Evolutionary conservation across 35 echinoderm and acorn worm genomes (phyloP).

Genomic region (Patiria miniata): DNA sequence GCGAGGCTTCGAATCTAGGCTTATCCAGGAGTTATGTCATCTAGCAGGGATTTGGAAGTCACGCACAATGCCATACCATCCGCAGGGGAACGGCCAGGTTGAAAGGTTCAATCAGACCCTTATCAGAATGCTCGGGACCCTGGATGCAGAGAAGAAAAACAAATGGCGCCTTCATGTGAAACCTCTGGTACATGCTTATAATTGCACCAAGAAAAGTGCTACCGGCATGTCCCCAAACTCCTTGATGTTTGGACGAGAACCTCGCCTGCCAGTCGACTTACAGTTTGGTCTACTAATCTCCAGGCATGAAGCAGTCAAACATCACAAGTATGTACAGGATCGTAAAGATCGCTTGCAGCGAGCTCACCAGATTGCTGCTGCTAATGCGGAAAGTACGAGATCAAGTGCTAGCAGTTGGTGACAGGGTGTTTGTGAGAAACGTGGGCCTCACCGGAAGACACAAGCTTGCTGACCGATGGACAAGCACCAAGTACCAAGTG

Average conservation of each 20-base stretch:
- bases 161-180: slow-evolving; percentile 34
- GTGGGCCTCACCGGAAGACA: slow-evolving; percentile 58
- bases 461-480: slow-evolving; percentile 74
- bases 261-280: slow-evolving; percentile 38
- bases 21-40: slow-evolving; percentile 56
- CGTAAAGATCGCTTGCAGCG: neutral
- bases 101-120: slow-evolving; percentile 66
- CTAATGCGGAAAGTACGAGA: slow-evolving; percentile 24
- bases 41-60: slow-evolving; percentile 45
- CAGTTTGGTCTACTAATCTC: neutral
- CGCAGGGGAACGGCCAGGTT: slow-evolving; percentile 51
- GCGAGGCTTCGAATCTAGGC: slow-evolving; percentile 48
- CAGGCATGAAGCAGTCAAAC: neutral
- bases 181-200: slow-evolving; percentile 60
- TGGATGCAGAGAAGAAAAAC: slow-evolving; percentile 47
- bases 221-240: slow-evolving; percentile 59
- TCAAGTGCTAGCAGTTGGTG: slow-evolving; percentile 48
- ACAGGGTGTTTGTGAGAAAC: slow-evolving; percentile 79
- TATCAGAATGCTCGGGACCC: slow-evolving; percentile 47
- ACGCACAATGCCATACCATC: slow-evolving; percentile 66
- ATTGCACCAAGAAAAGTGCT: slow-evolving; percentile 39
- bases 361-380: slow-evolving; percentile 8
- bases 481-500: slow-evolving; percentile 31
- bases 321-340: neutral
- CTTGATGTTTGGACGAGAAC: slow-evolving; percentile 59